Conservation (phyloP, 2,113 vertebrate species). For the Gasterosteus nipponicus region DNA sequence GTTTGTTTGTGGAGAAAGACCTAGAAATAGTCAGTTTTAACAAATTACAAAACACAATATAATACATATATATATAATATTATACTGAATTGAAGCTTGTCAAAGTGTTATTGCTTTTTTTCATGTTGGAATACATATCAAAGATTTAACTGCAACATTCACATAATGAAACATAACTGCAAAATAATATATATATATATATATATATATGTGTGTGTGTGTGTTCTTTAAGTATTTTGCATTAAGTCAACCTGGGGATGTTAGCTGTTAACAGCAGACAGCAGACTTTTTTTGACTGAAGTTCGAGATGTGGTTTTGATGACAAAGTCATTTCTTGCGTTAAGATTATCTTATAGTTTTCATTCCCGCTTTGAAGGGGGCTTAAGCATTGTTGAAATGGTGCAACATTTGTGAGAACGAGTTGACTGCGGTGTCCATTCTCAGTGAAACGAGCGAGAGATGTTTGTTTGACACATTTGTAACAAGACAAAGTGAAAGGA, state of each 20-base stretch:
- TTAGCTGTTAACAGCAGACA: too few relatives aligned
- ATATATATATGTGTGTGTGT: too few relatives aligned
- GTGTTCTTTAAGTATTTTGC: too few relatives aligned
- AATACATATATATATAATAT: too few relatives aligned
- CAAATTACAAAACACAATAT: too few relatives aligned
- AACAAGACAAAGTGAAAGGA: constrained; percentile 42
- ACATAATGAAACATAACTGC: too few relatives aligned
- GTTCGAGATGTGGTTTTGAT: constrained; percentile 36
- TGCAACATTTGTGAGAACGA: constrained; percentile 67
- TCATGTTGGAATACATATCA: too few relatives aligned
- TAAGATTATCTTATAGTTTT: constrained; percentile 42
- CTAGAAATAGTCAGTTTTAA: background rate
- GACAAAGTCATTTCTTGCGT: constrained; percentile 56
- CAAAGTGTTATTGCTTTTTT: too few relatives aligned
- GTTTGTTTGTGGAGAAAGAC: background rate
- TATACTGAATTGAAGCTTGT: too few relatives aligned
- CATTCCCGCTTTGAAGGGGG: constrained; percentile 39
- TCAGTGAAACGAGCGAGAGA: constrained; percentile 43
- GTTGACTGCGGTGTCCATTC: constrained; percentile 44
- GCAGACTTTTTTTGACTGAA: constrained; percentile 16
- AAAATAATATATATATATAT: too few relatives aligned
- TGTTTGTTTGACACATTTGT: constrained; percentile 47
- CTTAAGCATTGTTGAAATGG: constrained; percentile 34
- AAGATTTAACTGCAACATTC: too few relatives aligned
- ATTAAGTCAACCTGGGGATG: too few relatives aligned